Conservation (phyloP, 1,140 invertebrate genomes). For the Aphelinus atriplicis region DNA sequence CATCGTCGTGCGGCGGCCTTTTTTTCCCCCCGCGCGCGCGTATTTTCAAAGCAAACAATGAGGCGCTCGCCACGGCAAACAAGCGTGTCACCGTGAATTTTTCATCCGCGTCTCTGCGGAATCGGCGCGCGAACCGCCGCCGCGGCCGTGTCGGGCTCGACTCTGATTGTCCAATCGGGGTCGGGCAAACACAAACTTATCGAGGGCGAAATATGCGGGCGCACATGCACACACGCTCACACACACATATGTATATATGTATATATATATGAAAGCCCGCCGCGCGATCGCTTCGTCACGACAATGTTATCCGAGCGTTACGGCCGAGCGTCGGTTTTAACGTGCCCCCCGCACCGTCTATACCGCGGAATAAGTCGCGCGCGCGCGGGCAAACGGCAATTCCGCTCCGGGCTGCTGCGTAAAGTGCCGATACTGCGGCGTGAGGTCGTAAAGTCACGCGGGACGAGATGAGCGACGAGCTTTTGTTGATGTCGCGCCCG, state of each 20-base stretch:
- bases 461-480: no score
- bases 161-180: no score
- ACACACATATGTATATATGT: neutral
- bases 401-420: no score
- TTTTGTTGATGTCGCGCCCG: no score
- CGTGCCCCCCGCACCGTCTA: no score
- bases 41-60: conserved; percentile 10
- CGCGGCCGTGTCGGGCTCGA: neutral
- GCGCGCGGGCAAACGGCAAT: no score
- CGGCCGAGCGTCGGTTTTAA: neutral
- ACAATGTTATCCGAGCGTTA: conserved; percentile 4
- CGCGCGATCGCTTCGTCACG: neutral
- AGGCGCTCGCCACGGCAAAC: neutral
- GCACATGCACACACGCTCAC: neutral
- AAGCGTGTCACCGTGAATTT: neutral
- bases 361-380: no score
- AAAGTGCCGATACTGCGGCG: no score
- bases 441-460: no score
- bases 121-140: neutral
- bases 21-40: no score
- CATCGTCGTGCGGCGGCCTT: no score
- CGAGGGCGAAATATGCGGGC: neutral
- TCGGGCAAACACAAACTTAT: conserved; percentile 11
- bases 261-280: no score
- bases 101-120: neutral